Evolutionary conservation across 2,888 invertebrate species (phyloP), one percentile per base, ranked within the genome.

Genomic region (Andrena camellia): DNA sequence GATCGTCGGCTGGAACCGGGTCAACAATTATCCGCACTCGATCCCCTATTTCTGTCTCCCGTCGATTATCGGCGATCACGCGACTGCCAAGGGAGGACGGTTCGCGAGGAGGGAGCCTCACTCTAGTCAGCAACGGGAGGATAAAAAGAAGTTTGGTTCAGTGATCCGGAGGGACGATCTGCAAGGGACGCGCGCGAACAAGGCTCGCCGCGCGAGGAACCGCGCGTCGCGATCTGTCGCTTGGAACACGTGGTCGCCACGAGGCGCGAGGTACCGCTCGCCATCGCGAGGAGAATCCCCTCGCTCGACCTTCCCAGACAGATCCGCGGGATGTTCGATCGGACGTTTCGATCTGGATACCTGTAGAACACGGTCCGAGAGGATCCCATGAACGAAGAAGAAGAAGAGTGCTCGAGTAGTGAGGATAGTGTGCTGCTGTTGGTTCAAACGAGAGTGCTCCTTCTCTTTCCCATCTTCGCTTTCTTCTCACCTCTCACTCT

Each of bases 341-440:
- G 89, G 85, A 89, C 88, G 89, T 90, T 87, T 69, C 80, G 73
- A 73, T 70, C 69, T 26, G 83, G 83, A 83, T 82, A 83, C 50
- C 8, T 23, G 48, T 60, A 83, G 73, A 60, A 50, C 23, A 48
- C 57, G 33, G 31, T 54, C 67, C 42, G 8, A 6, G 52, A 26
- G 20, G 64, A 67, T 48, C 52, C 17, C 62, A 75, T 17, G 29
- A 50, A 63, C 29, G 57, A 77, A 42, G 72, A 78, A 59, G 73
- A 78, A 50, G 57, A 75, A 88, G 87, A 86, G 87, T 86, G 88
- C 72, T 35, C 72, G 73, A 84, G 80, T 88, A 57, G 87, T 78
- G 77, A 81, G 76, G 88, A 86, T 86, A 88, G 87, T 88, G 87
- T 87, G 78, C 81, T 74, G 84, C 88, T 42, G 42, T 88, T 57